phyloP scores from a whole-genome alignment of 2,113 vertebrate species.

The Nycticorax nycticorax region DNA sequence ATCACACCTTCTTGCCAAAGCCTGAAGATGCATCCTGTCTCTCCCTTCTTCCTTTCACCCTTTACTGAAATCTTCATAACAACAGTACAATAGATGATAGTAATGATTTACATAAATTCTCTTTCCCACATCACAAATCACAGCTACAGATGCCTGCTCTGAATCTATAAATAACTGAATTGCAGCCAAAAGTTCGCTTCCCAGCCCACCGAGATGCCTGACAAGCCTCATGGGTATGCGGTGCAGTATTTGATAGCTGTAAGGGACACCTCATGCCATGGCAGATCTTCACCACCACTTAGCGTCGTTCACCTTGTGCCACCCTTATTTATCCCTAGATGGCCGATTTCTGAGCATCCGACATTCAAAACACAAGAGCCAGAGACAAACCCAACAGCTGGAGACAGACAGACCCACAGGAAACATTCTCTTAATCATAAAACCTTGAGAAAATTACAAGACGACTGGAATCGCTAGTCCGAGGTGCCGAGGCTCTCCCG shows the following conservation, averaged over 20 bases:
- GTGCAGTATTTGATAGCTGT: background rate
- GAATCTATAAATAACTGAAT: background rate
- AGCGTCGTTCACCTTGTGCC: background rate
- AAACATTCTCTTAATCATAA: background rate
- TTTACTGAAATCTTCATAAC: background rate
- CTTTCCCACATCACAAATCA: background rate
- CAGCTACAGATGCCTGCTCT: background rate
- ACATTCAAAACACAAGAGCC: background rate
- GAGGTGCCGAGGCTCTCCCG: background rate
- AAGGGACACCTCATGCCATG: fast-evolving
- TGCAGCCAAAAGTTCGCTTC: background rate
- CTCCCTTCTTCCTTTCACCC: background rate
- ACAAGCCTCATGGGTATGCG: background rate
- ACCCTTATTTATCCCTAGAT: fast-evolving
- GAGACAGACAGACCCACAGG: background rate
- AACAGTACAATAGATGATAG: background rate
- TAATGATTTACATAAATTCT: background rate
- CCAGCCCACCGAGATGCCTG: background rate
- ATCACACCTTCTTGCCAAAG: background rate
- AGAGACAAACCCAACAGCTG: background rate
- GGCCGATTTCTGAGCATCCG: background rate
- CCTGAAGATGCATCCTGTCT: background rate
- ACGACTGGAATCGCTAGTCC: fast-evolving
- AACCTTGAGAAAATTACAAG: background rate
- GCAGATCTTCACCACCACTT: fast-evolving